These are phyloP conservation scores for Ammospiza nelsoni DNA, from an alignment of 2,113 vertebrate species.

Conservation along the genomic window DNA sequence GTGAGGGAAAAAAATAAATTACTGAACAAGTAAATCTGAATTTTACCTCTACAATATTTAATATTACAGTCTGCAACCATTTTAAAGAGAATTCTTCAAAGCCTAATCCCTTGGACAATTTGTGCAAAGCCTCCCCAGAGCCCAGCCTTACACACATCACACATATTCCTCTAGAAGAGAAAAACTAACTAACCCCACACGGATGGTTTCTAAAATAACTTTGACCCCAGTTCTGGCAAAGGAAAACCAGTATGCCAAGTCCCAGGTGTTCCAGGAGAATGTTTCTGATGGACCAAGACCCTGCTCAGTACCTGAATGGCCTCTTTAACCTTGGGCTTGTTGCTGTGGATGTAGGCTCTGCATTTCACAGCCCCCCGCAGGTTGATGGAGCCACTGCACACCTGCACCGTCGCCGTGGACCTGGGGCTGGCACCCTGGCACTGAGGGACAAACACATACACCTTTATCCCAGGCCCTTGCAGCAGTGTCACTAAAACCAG, in stretches of 20 bases:
- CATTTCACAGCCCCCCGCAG: constrained; percentile 85
- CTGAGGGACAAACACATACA: constrained; percentile 60
- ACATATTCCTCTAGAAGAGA: neutral
- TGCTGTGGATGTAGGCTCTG: constrained; percentile 87
- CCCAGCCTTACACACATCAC: neutral
- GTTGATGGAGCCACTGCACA: constrained; percentile 82
- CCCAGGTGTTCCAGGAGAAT: fast-evolving
- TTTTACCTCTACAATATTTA: neutral
- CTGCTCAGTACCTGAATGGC: constrained; percentile 82
- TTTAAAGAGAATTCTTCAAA: neutral
- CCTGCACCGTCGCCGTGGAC: constrained; percentile 78
- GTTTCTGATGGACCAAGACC: neutral
- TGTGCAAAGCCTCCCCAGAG: neutral
- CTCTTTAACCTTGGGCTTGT: constrained; percentile 87
- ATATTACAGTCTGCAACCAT: neutral
- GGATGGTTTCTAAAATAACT: neutral
- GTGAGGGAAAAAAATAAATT: neutral
- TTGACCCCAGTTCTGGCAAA: neutral
- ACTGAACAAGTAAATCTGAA: neutral
- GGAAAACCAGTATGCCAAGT: neutral
- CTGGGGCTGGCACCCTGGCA: constrained; percentile 59
- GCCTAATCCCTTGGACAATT: neutral
- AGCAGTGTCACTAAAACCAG: neutral
- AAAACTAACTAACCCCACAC: neutral
- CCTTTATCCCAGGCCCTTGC: neutral